These are phyloP conservation scores for Ganaspis brasiliensis DNA, from an alignment of 2,888 invertebrate genomes.

Conservation along the genomic window DNA sequence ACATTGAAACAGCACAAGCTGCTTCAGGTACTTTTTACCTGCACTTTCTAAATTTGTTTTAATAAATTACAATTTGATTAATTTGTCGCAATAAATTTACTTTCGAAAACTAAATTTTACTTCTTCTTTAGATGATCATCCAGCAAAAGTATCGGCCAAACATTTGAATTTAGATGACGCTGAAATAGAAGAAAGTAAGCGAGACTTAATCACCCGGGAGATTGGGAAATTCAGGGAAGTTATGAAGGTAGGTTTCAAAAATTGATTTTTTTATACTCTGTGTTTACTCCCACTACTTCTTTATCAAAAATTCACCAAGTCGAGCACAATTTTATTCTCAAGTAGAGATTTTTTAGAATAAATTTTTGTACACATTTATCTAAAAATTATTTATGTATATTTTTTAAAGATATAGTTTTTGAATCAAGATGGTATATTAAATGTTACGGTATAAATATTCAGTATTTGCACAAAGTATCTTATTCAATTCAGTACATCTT, in stretches of 20 bases:
- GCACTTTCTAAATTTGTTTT: slow-evolving; percentile 20
- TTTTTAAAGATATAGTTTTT: too few relatives aligned
- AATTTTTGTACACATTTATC: slow-evolving; percentile 4
- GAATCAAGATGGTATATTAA: too few relatives aligned
- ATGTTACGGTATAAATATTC: too few relatives aligned
- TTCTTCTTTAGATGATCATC: slow-evolving; percentile 84
- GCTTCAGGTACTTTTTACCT: too few relatives aligned
- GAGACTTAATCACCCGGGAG: slow-evolving; percentile 97
- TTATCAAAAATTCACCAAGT: not conserved
- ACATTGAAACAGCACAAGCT: slow-evolving; percentile 76
- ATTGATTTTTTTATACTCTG: not conserved
- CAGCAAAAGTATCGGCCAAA: slow-evolving; percentile 76
- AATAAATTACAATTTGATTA: not conserved
- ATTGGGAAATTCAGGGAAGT: slow-evolving; percentile 98
- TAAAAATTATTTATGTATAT: too few relatives aligned
- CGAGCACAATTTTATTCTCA: not conserved
- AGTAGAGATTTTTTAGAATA: too few relatives aligned
- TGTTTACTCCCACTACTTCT: not conserved
- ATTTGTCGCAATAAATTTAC: not conserved
- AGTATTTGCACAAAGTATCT: too few relatives aligned
- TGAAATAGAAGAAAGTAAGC: slow-evolving; percentile 97
- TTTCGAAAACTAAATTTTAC: slow-evolving; percentile 2
- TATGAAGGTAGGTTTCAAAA: slow-evolving; percentile 89
- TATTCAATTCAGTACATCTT: too few relatives aligned
- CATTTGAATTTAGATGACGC: slow-evolving; percentile 86